Evolutionary conservation across 30 jellyfish, hydroid and myxozoan species (phyloP).

Genomic region (Aurelia sp.): DNA sequence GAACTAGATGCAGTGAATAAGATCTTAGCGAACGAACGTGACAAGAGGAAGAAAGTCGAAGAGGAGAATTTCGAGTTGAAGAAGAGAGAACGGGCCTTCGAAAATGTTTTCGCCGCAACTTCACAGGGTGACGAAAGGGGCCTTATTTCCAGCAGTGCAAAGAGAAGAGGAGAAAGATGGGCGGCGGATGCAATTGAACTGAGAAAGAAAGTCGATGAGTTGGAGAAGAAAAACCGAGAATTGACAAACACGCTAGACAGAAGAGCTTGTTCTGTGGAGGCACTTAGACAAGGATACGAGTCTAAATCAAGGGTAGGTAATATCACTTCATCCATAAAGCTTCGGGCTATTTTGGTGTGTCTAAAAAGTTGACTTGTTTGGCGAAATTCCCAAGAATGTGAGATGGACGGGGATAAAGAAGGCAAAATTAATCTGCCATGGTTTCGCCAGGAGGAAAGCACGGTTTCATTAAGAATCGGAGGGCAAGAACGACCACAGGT

Average conservation of each 20-base stretch:
- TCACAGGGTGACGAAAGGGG: slow-evolving; percentile 40
- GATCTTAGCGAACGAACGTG: slow-evolving; percentile 52
- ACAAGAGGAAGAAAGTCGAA: slow-evolving; percentile 44
- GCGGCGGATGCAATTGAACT: slow-evolving; percentile 60
- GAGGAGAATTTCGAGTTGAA: slow-evolving; percentile 51
- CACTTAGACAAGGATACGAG: slow-evolving; percentile 60
- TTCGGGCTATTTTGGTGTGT: neutral
- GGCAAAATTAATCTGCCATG: too few species aligned
- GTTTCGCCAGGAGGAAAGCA: too few species aligned
- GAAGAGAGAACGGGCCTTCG: slow-evolving; percentile 46
- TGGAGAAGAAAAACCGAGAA: slow-evolving; percentile 76
- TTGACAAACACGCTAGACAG: slow-evolving; percentile 55
- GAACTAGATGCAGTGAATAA: slow-evolving; percentile 64
- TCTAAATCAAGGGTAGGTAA: slow-evolving; percentile 36
- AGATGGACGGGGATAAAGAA: too few species aligned
- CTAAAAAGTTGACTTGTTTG: neutral
- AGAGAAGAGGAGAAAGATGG: slow-evolving; percentile 74
- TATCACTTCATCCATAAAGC: neutral
- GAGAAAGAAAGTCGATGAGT: slow-evolving; percentile 61
- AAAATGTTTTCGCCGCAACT: slow-evolving; percentile 11
- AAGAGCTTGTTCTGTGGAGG: slow-evolving; percentile 45
- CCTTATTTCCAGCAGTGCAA: slow-evolving; percentile 25
- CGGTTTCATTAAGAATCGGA: too few species aligned
- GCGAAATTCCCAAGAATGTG: neutral
- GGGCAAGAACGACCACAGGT: too few species aligned